Evolutionary conservation across 2,797 vertebrate genomes (phyloP).

Genomic region (Mionectes olivaceus): DNA sequence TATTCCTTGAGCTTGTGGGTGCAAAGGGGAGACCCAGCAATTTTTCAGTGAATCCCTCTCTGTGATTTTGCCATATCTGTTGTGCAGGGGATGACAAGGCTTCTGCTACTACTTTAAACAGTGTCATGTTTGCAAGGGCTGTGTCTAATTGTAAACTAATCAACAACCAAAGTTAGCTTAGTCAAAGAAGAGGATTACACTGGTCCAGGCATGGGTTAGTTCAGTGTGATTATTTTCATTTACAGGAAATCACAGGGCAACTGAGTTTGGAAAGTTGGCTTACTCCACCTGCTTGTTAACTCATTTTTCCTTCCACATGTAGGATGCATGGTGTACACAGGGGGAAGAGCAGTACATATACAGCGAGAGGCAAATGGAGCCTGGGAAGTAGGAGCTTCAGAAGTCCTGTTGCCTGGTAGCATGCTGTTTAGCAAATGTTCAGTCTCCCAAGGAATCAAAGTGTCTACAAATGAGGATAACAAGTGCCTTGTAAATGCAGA

Average conservation of each 20-base stretch:
- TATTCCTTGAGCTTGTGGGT: background rate
- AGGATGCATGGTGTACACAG: accelerated
- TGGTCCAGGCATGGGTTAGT: background rate
- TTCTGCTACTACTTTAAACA: background rate
- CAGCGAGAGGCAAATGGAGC: background rate
- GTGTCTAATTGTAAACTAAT: background rate
- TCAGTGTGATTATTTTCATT: background rate
- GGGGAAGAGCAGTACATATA: accelerated
- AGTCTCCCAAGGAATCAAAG: background rate
- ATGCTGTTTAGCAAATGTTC: background rate
- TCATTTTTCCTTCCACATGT: background rate
- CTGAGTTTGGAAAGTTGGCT: background rate
- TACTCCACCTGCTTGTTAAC: background rate
- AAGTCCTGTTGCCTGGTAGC: background rate
- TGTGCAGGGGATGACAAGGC: background rate
- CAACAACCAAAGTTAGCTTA: background rate
- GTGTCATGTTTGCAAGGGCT: background rate
- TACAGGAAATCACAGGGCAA: background rate
- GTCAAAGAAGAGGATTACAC: background rate
- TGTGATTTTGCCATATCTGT: background rate
- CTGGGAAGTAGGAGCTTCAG: background rate
- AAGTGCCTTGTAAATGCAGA: constrained; percentile 62
- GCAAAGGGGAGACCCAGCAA: background rate
- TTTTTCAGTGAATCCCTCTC: background rate
- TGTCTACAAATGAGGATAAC: constrained; percentile 12